phyloP scores from a whole-genome alignment of 1,140 invertebrate species.

The Cotesia chilonis region DNA sequence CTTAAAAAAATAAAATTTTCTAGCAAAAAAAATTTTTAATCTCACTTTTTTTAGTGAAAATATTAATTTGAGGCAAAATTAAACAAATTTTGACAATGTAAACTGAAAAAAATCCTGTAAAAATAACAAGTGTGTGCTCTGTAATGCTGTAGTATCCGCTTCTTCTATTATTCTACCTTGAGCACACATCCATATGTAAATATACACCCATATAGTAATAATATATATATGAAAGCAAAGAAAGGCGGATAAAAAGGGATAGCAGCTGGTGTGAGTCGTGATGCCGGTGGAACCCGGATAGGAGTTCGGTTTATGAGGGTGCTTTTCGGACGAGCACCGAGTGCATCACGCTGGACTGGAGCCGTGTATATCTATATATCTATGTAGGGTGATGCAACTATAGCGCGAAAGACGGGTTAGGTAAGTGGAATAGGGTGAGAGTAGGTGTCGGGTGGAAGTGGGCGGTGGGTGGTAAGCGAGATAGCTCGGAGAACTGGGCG shows the following conservation, averaged over 20 bases:
- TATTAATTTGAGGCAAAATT: too few relatives aligned
- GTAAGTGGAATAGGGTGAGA: conserved; percentile 57
- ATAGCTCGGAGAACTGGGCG: conserved; percentile 25
- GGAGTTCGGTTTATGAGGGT: conserved; percentile 31
- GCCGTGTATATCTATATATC: too few relatives aligned
- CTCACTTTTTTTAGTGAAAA: too few relatives aligned
- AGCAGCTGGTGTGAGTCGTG: conserved; percentile 22
- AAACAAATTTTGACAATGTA: too few relatives aligned
- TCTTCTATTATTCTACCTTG: too few relatives aligned
- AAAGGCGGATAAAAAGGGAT: conserved; percentile 1
- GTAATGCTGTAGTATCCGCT: too few relatives aligned
- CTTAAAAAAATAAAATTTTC: too few relatives aligned
- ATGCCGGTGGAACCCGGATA: conserved; percentile 1
- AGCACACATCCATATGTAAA: too few relatives aligned
- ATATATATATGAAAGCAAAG: neutral
- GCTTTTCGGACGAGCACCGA: conserved; percentile 28
- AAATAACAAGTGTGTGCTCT: too few relatives aligned
- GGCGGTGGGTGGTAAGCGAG: conserved; percentile 27
- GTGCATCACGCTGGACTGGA: conserved; percentile 25
- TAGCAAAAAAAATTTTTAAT: too few relatives aligned
- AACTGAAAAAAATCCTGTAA: too few relatives aligned
- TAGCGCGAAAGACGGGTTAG: conserved; percentile 43
- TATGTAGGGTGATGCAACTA: conserved; percentile 17
- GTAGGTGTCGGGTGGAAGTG: conserved; percentile 38
- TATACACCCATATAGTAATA: too few relatives aligned